Conservation (phyloP, 2,888 invertebrate species). For the Dynastes grantii region DNA sequence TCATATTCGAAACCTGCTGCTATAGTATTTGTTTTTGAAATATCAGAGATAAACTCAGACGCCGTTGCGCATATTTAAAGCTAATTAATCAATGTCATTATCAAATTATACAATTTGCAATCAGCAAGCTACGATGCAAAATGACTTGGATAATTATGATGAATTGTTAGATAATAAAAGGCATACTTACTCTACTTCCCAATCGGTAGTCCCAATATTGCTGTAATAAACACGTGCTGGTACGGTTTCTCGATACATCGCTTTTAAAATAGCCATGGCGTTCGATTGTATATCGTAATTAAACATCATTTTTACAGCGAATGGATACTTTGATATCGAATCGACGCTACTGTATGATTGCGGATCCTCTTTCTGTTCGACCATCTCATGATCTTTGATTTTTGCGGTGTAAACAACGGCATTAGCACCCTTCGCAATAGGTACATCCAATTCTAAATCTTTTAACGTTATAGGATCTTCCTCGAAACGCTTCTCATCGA, state of each 20-base stretch:
- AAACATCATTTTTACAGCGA: slow-evolving; percentile 94
- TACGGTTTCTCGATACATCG: slow-evolving; percentile 88
- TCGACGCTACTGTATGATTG: slow-evolving; percentile 50
- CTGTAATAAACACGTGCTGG: slow-evolving; percentile 76
- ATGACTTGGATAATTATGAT: too few species aligned
- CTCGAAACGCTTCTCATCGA: slow-evolving; percentile 67
- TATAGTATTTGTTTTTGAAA: too few species aligned
- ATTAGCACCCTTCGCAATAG: slow-evolving; percentile 86
- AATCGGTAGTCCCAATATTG: slow-evolving; percentile 71
- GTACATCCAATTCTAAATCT: slow-evolving; percentile 79
- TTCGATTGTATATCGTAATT: slow-evolving; percentile 91
- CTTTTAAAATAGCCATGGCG: slow-evolving; percentile 81
- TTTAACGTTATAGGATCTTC: slow-evolving; percentile 72
- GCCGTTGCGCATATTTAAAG: too few species aligned
- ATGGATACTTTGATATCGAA: slow-evolving; percentile 71
- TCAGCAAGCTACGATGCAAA: too few species aligned
- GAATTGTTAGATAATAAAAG: too few species aligned
- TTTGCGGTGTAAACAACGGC: slow-evolving; percentile 85
- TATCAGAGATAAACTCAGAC: not conserved
- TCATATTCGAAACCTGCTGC: not conserved
- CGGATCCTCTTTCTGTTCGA: slow-evolving; percentile 6
- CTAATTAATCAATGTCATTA: too few species aligned
- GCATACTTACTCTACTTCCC: slow-evolving; percentile 73
- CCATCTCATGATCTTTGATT: slow-evolving; percentile 65
- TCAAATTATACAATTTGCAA: too few species aligned